These are phyloP conservation scores for Strigamia maritima DNA, from an alignment of 2,888 invertebrate genomes.

Conservation along the genomic window DNA sequence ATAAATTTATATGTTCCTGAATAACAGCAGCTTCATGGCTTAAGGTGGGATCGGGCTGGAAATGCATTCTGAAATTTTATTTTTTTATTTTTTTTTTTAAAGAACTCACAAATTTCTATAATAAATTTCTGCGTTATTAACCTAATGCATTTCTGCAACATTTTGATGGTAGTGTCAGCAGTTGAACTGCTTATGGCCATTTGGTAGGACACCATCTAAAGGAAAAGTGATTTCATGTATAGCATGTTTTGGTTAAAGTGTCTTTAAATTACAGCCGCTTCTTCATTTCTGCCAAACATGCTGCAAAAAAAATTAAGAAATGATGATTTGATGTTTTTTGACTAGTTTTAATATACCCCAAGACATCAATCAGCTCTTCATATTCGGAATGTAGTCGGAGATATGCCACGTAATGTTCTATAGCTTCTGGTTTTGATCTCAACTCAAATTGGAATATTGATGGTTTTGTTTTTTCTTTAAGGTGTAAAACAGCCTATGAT, in stretches of 20 bases:
- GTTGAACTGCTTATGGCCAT: not conserved
- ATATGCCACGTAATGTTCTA: slow-evolving; percentile 43
- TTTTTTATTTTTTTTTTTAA: no score
- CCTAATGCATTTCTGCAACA: no score
- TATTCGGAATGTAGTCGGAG: slow-evolving; percentile 42
- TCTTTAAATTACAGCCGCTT: slow-evolving; percentile 38
- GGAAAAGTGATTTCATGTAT: not conserved
- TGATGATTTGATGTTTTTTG: not conserved
- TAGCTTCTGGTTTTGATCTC: slow-evolving; percentile 42
- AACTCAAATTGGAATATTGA: slow-evolving; percentile 43
- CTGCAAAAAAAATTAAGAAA: slow-evolving; percentile 7
- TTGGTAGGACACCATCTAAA: not conserved
- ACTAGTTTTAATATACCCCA: slow-evolving; percentile 8
- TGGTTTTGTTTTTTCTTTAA: slow-evolving; percentile 43
- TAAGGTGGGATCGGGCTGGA: not conserved
- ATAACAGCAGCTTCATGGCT: not conserved
- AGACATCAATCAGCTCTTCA: slow-evolving; percentile 41
- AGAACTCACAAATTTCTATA: no score
- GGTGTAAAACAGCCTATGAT: slow-evolving; percentile 40
- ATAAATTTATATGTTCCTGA: not conserved
- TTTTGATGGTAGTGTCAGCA: no score
- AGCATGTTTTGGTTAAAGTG: no score
- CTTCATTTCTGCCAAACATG: slow-evolving; percentile 38
- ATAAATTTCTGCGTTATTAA: no score
- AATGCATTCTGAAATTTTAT: not conserved